Evolutionary conservation across 2,797 vertebrate genomes (phyloP).

Genomic region (Peromyscus melanophrys): DNA sequence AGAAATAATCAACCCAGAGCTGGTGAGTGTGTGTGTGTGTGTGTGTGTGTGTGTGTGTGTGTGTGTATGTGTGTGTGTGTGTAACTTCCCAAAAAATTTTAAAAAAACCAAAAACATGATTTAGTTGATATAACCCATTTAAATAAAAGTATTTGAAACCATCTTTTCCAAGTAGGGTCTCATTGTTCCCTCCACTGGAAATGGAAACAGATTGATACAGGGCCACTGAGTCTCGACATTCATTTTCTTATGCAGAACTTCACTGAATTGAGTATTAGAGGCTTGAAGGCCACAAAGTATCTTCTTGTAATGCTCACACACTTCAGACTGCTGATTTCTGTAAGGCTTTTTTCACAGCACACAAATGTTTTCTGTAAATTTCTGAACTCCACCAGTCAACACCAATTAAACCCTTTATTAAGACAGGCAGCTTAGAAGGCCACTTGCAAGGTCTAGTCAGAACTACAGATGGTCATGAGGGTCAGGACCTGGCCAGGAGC

Average conservation of each 20-base stretch:
- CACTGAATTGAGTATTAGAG: background rate
- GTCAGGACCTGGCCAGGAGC: background rate
- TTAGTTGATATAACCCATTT: constrained; percentile 10
- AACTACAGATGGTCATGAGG: background rate
- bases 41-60: background rate
- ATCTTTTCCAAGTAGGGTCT: background rate
- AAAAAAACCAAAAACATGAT: background rate
- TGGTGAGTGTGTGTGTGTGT: background rate
- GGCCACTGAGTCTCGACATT: background rate
- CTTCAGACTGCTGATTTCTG: background rate
- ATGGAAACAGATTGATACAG: background rate
- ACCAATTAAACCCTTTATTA: background rate
- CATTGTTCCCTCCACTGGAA: background rate
- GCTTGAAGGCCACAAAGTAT: background rate
- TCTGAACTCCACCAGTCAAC: background rate
- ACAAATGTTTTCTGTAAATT: background rate
- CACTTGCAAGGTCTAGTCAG: background rate
- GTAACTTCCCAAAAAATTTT: background rate
- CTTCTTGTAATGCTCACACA: background rate
- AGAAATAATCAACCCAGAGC: background rate
- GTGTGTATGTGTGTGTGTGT: too few species aligned
- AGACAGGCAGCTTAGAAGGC: background rate
- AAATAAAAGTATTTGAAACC: constrained; percentile 57
- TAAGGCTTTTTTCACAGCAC: background rate
- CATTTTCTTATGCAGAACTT: background rate